Base-by-base conservation (phyloP, 1,140 invertebrate genomes). In the Octopus sinensis region DNA sequence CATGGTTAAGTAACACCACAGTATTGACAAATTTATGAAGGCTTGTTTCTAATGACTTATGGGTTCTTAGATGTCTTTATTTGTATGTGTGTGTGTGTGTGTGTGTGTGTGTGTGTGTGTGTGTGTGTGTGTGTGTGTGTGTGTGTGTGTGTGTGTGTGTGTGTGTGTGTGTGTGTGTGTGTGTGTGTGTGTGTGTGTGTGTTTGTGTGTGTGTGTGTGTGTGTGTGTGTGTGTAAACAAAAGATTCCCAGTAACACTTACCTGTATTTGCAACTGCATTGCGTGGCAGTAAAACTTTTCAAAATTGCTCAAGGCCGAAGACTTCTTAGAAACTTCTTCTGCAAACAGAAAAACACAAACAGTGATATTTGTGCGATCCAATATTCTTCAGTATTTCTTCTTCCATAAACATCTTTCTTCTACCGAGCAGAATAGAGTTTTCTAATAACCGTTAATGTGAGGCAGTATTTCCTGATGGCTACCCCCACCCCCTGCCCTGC, bases 251-350 rank as follows among this genome's bases (percentile, higher is more conserved):
- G 9, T 62, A 51, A n/a, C 43, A 13, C 78, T 82, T 78, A 88
- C 87, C 85, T 88, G 88, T 54, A 89, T 87, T 83, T 89, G 88
- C 71, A 89, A 84, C 76, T 88, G 87, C 87, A 89, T 88, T 17
- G 88, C 87, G 53, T 89, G 88, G 73, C 87, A 86, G 84, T 89
- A 89, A 75, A 89, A 80, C 56, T 86, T 87, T 82, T 89, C 88
- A 86, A 89, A 89, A 82, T 87, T 86, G 76, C 86, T 83, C 53
- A 89, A 82, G 7, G 87, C 87, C 78, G 85, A 84, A 43, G 85
- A 88, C 80, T 87, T 88, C 79, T 88, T 83, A 62, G 84, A 85
- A 6, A 84, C 80, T 76, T 89, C 87, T 76, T 87, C 88, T 89
- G 84, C 53, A 85, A 84, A 77, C 7, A 78, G 78, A 82, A 62